Evolutionary conservation across 2,113 vertebrate genomes (phyloP), one percentile per base, ranked within the genome.

Genomic region (Elephas maximus): DNA sequence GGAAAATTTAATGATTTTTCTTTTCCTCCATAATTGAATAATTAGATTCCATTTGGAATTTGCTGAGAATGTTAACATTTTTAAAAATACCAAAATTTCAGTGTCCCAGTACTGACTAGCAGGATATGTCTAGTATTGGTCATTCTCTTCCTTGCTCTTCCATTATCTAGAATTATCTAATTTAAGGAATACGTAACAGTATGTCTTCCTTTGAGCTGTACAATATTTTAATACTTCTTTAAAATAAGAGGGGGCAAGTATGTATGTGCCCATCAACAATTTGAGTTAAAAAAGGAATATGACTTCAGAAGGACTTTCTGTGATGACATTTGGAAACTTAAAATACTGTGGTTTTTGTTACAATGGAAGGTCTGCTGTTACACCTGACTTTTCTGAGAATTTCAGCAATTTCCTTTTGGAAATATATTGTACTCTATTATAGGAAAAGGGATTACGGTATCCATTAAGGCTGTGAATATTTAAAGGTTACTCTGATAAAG

Each of bases 301-400:
- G 23, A 96, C 20, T 92, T 97, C 96, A 95, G 95, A 97, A 97
- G 92, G 93, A 95, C 83, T 95, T 97, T 95, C 92, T 97, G 24
- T 97, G 96, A 92, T 97, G 92, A 69, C 77, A 82, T 95, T 95
- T 79, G 80, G 8, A 94, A 97, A 93, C 26, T 98, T 81, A 57
- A 96, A 95, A 97, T 98, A 97, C 77, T 98, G 20, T 78, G 30
- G 18, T 71, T 80, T 81, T 62, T 77, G 73, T 95, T 97, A 96
- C 88, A 98, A 86, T 98, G 98, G 98, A 98, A 98, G 98, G 96
- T 98, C 98, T 98, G 95, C 97, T 99, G 95, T 98, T 98, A 97
- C 85, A 73, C 23, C 12, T 96, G 97, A 97, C 94, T 97, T 98
- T 97, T 96, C 69, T 73, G n/a, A 98, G 97, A 97, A 96, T 96